Evolutionary conservation across 1,140 invertebrate genomes (phyloP).

Genomic region (Rhysida immarginata): DNA sequence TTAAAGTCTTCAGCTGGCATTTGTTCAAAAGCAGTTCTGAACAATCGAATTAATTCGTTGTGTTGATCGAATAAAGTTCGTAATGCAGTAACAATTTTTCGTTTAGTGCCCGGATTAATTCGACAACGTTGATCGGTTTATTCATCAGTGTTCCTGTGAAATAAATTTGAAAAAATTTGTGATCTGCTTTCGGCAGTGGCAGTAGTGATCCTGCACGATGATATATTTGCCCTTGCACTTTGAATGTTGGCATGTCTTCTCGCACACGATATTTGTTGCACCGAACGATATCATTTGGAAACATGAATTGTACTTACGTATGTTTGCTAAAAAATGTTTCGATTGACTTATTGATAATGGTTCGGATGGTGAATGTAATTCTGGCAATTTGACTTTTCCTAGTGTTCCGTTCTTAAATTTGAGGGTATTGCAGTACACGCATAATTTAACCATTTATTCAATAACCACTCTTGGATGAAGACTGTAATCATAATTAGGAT

Average conservation of each 20-base stretch:
- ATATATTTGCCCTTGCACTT: slow-evolving; percentile 16
- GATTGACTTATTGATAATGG: slow-evolving; percentile 21
- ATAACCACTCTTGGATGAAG: not conserved
- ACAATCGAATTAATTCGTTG: slow-evolving; percentile 13
- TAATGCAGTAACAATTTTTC: slow-evolving; percentile 1
- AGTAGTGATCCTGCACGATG: slow-evolving; percentile 12
- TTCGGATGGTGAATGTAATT: slow-evolving; percentile 17
- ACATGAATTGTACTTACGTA: slow-evolving; percentile 25
- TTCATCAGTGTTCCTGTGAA: slow-evolving; percentile 18
- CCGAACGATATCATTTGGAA: slow-evolving; percentile 31
- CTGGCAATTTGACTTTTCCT: slow-evolving; percentile 25
- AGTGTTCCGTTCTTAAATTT: slow-evolving; percentile 14
- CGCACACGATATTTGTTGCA: slow-evolving; percentile 10
- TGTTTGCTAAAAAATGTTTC: slow-evolving; percentile 26
- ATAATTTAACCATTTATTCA: not conserved
- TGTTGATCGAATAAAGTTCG: slow-evolving; percentile 10
- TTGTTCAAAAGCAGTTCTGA: slow-evolving; percentile 14
- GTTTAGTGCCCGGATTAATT: not conserved
- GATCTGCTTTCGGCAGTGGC: slow-evolving; percentile 6
- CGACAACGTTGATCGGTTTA: slow-evolving; percentile 17
- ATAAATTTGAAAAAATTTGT: slow-evolving; percentile 12
- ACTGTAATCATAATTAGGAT: slow-evolving; percentile 5
- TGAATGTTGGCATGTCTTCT: slow-evolving; percentile 13
- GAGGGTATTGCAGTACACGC: not conserved
- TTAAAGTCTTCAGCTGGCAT: slow-evolving; percentile 12